phyloP scores from a whole-genome alignment of 2,797 vertebrate species.

The Gallinago stenura region DNA sequence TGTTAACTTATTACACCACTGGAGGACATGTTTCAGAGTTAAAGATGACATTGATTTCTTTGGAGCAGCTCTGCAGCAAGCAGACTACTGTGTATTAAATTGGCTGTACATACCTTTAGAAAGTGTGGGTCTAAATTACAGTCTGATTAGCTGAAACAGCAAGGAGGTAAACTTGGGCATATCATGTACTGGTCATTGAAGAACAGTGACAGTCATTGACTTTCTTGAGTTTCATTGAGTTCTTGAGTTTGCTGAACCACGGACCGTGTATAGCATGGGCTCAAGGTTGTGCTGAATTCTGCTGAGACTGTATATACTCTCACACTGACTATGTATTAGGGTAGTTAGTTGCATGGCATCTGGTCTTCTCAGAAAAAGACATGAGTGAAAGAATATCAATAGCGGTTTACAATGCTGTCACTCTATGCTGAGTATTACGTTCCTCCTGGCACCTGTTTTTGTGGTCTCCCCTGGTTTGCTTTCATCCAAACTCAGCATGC shows the following conservation, averaged over 20 bases:
- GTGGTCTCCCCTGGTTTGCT: background rate
- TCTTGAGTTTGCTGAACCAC: background rate
- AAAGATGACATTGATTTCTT: background rate
- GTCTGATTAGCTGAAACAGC: background rate
- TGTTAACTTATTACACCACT: background rate
- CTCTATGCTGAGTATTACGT: background rate
- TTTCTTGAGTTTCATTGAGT: background rate
- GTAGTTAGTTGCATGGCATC: background rate
- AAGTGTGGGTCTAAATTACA: background rate
- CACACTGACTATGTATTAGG: background rate
- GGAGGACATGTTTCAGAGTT: background rate
- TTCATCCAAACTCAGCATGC: background rate
- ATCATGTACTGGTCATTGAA: background rate
- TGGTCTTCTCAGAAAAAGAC: background rate
- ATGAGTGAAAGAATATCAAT: background rate
- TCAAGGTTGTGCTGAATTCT: background rate
- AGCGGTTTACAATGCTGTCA: background rate
- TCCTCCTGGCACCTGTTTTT: background rate
- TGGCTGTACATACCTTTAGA: background rate
- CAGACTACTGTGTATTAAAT: background rate
- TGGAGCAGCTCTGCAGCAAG: background rate
- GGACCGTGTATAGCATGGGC: rapidly evolving
- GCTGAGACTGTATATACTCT: rapidly evolving
- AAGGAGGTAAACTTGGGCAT: background rate
- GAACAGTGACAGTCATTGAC: background rate